These are phyloP conservation scores for Epinotia nisella DNA, from an alignment of 2,888 invertebrate species.

Conservation along the genomic window DNA sequence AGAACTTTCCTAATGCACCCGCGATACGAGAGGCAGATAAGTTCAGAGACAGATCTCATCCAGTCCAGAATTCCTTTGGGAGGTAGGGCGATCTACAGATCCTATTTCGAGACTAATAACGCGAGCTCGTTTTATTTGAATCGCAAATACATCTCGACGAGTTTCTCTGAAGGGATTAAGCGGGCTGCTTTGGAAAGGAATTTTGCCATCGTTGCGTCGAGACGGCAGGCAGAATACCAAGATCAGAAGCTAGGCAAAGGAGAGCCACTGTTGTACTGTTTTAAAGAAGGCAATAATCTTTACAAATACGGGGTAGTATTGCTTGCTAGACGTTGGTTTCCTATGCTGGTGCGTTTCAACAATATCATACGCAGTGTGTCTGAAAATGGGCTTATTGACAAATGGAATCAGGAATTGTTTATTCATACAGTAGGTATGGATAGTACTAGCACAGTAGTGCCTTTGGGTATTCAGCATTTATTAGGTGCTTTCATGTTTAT, in stretches of 20 bases:
- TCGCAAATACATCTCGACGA: conserved; percentile 75
- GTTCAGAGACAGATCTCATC: conserved; percentile 74
- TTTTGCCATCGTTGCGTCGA: conserved; percentile 77
- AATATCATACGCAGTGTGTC: conserved; percentile 77
- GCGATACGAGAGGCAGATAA: conserved; percentile 81
- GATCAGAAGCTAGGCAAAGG: conserved; percentile 78
- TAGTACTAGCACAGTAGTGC: conserved; percentile 64
- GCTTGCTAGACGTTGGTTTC: conserved; percentile 77
- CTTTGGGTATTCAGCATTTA: conserved; percentile 74
- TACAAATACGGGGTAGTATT: conserved; percentile 82
- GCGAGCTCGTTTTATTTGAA: conserved; percentile 79
- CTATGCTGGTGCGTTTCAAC: conserved; percentile 75
- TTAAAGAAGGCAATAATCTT: conserved; percentile 75
- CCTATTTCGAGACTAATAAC: conserved; percentile 81
- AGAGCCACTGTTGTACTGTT: conserved; percentile 74
- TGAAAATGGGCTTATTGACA: conserved; percentile 79
- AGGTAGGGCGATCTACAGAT: conserved; percentile 79
- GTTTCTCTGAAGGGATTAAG: conserved; percentile 73
- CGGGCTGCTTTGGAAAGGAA: conserved; percentile 70
- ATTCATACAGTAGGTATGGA: conserved; percentile 62
- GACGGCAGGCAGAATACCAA: conserved; percentile 76
- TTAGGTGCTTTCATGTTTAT: conserved; percentile 80
- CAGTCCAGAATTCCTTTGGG: conserved; percentile 74
- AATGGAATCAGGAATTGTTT: conserved; percentile 78
- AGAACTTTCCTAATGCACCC: conserved; percentile 82